Evolutionary conservation across 2,113 vertebrate genomes (phyloP).

Genomic region (Pangasianodon hypophthalmus): DNA sequence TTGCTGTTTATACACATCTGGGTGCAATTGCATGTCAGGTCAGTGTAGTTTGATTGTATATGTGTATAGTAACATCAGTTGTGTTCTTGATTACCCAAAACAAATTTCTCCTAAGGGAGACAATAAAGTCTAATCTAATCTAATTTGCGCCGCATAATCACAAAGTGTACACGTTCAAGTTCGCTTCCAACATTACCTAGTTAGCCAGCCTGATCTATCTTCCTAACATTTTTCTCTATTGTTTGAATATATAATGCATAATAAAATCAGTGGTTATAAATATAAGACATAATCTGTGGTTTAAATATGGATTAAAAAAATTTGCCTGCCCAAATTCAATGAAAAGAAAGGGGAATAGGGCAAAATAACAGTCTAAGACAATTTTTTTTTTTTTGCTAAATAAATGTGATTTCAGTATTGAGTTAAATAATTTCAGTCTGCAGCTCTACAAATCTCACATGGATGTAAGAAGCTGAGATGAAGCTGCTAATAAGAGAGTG

Average conservation of each 20-base stretch:
- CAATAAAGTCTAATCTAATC: too few relatives aligned
- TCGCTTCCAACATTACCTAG: background rate
- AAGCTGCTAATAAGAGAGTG: conserved; percentile 29
- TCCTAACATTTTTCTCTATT: background rate
- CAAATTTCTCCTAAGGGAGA: too few relatives aligned
- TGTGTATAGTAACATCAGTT: too few relatives aligned
- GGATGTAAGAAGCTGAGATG: background rate
- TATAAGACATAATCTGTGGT: background rate
- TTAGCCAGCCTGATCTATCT: background rate
- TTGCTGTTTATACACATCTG: too few relatives aligned
- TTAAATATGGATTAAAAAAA: background rate
- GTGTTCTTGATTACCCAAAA: too few relatives aligned
- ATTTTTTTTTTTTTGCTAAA: background rate
- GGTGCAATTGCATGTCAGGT: too few relatives aligned
- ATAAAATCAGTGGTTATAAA: background rate
- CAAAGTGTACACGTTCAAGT: background rate
- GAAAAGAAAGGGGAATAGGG: background rate
- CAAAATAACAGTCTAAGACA: background rate
- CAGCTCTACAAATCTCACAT: background rate
- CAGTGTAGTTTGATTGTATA: too few relatives aligned
- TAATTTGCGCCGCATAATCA: background rate
- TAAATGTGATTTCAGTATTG: background rate
- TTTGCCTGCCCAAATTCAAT: background rate
- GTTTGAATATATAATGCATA: background rate
- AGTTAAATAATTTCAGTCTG: background rate